Percentiles rank a stretch among this genome's conserved stretches.
These are phyloP conservation scores for Drosophila mayaguana DNA, from an alignment of 2,888 invertebrate genomes.

Conservation along the genomic window DNA sequence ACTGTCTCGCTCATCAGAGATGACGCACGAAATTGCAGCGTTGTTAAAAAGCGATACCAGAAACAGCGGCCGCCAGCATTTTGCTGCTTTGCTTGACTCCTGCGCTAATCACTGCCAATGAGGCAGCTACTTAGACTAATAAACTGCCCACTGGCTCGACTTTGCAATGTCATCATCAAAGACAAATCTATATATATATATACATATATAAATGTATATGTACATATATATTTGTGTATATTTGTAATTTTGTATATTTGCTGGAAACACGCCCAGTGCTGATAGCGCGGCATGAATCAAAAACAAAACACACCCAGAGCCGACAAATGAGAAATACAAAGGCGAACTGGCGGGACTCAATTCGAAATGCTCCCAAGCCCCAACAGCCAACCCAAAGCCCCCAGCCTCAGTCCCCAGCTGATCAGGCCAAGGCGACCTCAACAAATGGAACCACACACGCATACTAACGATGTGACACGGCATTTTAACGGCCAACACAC, in stretches of 20 bases:
- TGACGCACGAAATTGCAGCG: slow-evolving; percentile 72
- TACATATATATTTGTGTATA: neutral
- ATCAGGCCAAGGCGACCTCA: slow-evolving; percentile 52
- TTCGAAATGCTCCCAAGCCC: neutral
- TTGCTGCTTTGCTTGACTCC: slow-evolving; percentile 10
- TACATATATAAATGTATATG: neutral
- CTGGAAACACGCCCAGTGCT: slow-evolving; percentile 69
- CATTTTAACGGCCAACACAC: slow-evolving; percentile 74
- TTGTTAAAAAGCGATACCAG: slow-evolving; percentile 80
- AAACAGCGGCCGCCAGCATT: slow-evolving; percentile 62
- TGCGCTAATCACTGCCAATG: slow-evolving; percentile 72
- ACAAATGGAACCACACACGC: slow-evolving; percentile 72
- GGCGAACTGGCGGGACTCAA: slow-evolving; percentile 4
- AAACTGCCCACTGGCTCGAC: slow-evolving; percentile 50
- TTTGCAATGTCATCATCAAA: slow-evolving; percentile 74
- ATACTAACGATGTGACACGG: slow-evolving; percentile 78
- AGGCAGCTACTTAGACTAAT: slow-evolving; percentile 77
- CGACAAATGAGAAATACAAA: slow-evolving; percentile 32
- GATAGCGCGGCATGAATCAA: slow-evolving; percentile 75
- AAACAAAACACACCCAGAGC: slow-evolving; percentile 70
- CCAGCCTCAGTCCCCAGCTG: neutral
- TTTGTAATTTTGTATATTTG: neutral
- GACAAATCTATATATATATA: slow-evolving; percentile 8
- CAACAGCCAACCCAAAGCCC: too few relatives aligned
- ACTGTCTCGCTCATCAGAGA: slow-evolving; percentile 30